These are phyloP conservation scores for Xestia ashworthii DNA, from an alignment of 2,888 invertebrate species.

Conservation along the genomic window DNA sequence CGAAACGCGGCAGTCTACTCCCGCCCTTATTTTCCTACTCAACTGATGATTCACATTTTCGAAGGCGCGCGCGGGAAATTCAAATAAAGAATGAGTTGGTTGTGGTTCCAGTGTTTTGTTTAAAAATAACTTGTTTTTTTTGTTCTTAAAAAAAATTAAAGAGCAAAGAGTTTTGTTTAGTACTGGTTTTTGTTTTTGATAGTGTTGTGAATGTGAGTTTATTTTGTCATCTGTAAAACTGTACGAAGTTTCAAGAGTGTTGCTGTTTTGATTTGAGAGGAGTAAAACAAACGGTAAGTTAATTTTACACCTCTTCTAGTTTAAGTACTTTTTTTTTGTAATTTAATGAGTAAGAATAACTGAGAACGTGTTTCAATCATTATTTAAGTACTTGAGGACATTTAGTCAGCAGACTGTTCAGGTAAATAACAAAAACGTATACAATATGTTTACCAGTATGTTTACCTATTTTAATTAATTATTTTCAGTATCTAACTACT, in stretches of 20 bases:
- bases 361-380: background rate
- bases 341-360: background rate
- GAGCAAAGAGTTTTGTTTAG: slow-evolving; percentile 40
- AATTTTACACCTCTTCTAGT: background rate
- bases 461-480: background rate
- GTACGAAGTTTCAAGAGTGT: slow-evolving; percentile 14
- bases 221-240: slow-evolving; percentile 19
- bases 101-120: slow-evolving; percentile 60
- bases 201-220: slow-evolving; percentile 63
- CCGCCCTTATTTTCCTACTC: slow-evolving; percentile 64
- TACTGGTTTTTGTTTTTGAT: slow-evolving; percentile 40
- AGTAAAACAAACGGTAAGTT: slow-evolving; percentile 56
- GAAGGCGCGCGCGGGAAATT: slow-evolving; percentile 71
- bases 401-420: background rate
- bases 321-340: background rate
- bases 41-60: slow-evolving; percentile 35
- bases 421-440: background rate
- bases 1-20: slow-evolving; percentile 71
- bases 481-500: background rate
- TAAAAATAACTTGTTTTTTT: slow-evolving; percentile 36
- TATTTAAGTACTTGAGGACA: background rate
- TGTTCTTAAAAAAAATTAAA: slow-evolving; percentile 1
- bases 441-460: no score
- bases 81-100: slow-evolving; percentile 66
- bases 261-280: slow-evolving; percentile 36